A percentile compares a stretch with the other conserved stretches of the same genome.
Conservation (phyloP, 2,888 invertebrate genomes). For the Linyphia triangularis region DNA sequence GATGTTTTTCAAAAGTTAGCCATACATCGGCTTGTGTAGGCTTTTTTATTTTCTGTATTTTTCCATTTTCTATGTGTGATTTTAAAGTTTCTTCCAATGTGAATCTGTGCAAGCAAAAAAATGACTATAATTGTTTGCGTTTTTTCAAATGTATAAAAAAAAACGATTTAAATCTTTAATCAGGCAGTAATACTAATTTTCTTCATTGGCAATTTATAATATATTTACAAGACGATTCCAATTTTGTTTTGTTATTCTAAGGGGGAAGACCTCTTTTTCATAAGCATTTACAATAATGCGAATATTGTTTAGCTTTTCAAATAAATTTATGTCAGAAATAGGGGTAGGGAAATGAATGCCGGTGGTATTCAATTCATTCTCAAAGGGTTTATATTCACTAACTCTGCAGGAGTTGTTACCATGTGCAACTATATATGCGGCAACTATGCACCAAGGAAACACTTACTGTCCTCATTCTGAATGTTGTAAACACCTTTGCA, state of each 20-base stretch:
- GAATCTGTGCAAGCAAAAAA: too few relatives aligned
- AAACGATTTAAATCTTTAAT: neutral
- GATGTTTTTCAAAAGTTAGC: too few relatives aligned
- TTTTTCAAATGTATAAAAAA: neutral
- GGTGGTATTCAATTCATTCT: neutral
- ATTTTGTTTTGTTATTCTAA: too few relatives aligned
- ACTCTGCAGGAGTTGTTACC: neutral
- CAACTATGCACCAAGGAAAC: neutral
- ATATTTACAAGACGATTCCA: too few relatives aligned
- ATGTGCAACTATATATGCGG: neutral
- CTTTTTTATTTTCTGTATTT: too few relatives aligned
- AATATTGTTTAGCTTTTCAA: too few relatives aligned
- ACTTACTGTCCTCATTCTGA: neutral
- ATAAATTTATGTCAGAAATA: neutral
- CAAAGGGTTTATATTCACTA: neutral
- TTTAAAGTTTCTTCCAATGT: neutral
- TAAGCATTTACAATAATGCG: too few relatives aligned
- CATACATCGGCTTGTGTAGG: too few relatives aligned
- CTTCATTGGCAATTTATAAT: too few relatives aligned
- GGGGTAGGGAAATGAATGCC: neutral
- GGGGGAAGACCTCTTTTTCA: too few relatives aligned
- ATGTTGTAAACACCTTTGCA: neutral
- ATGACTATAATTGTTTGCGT: neutral
- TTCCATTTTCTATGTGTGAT: neutral
- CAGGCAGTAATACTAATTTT: constrained; percentile 32